Base-by-base conservation (phyloP, 2,113 vertebrate genomes). In the Pteropus alecto region DNA sequence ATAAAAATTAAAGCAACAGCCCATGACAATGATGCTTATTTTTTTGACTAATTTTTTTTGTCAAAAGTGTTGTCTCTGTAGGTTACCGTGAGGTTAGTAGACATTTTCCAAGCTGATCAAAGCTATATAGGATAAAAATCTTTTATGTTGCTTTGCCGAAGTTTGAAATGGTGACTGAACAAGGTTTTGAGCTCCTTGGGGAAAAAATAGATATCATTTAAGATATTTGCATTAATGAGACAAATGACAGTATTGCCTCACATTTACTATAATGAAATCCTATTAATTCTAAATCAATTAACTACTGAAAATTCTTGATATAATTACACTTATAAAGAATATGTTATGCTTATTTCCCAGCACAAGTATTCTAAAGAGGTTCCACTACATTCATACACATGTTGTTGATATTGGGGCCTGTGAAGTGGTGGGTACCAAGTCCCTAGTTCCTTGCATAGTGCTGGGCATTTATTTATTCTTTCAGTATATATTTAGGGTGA, bases 391-490 rank as follows among this genome's bases (percentile, higher is more conserved):
- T 85, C 18, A 1, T 33, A 19, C 68, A 76, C 76, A 30, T 56
- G 19, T 92, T 79, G 63, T 51, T 51, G 48, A 48, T 83, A 51
- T 30, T 67, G 85, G 70, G 46, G 28, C 46, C 54, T 65, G 3
- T 65, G 41, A 93, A 77, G 28, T 65, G 18, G 26, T 21, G 46
- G 28, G 41, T 65, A 46, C 77, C 74, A 67, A 3, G 79, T 73
- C 68, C 58, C 43, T 35, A 51, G 35, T 38, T 15, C 21, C n/a
- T 54, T 87, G 41, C 21, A 14, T 76, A 35, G 28, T 41, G 26
- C 38, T 18, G 18, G 46, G 56, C 71, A 38, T 87, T 95, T 91
- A 65, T 87, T 91, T 22, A 63, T 70, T 85, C 76, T 97, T 87
- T 78, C n/a, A 79, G 0, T 81, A 73, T 82, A 19, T 86, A 22